Base-by-base conservation (phyloP, 2,797 vertebrate species). In the Valencia hispanica region DNA sequence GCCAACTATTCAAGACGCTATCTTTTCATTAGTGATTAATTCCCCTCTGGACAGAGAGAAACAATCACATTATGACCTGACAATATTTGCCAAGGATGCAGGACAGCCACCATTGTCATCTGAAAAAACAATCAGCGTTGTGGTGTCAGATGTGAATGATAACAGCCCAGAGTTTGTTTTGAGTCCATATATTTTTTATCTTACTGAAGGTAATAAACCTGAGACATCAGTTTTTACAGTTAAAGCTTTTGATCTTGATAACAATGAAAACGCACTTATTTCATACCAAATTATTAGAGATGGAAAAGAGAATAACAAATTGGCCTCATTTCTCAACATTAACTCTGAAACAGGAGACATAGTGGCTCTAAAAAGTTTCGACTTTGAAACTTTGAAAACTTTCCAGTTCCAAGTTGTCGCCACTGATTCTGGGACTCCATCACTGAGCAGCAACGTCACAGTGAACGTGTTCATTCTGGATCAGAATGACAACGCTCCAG, bases 171-270 rank as follows among this genome's bases (percentile, higher is more conserved):
- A 84, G 15, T 97, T 97, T 86, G 89, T 63, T 20, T 20, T 89
- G 55, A 94, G 94, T 5, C 95, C 95, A 32, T 96, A 96, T 77
- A 94, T 87, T 0, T 93, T 95, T n/a, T 96, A 96, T 0, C 77
- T 97, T n/a, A 82, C 83, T 50, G 96, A 96, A 79, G 95, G 94
- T 68, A 96, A 97, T 0, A 69, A 86, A 0, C 95, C 95, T 4
- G 88, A 87, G 1, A 57, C 87, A 41, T 79, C 73, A 4, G 81
- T 91, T 0, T 93, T 93, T 81, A 86, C 83, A 4, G 78, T 92
- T 1, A 74, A 18, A n/a, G 89, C 91, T 0, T 82, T 30, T 70
- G 91, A 92, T n/a, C n/a, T 0, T 0, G 90, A 92, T 4, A 77
- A 81, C 0, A 65, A 50, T 8, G 22, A 74, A 4, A 93, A 93